These are phyloP conservation scores for Gobionotothen gibberifrons DNA, from an alignment of 2,797 vertebrate genomes.

Conservation along the genomic window DNA sequence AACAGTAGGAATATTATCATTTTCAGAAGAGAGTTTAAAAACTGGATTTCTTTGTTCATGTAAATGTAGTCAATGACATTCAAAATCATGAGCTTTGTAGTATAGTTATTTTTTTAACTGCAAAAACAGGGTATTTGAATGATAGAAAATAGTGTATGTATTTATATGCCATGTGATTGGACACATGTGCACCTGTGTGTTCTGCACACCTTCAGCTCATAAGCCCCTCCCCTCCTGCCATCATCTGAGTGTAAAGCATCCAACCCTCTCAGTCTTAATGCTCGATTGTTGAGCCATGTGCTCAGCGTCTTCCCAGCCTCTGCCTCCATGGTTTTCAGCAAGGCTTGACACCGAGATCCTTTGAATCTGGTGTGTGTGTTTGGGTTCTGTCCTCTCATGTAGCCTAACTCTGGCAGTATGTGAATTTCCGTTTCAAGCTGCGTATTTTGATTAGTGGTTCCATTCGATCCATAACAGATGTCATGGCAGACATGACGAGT, in stretches of 20 bases:
- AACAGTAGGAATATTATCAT: too few species aligned
- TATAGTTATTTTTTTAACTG: not conserved
- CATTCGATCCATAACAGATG: constrained; percentile 13
- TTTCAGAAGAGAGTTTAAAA: not conserved
- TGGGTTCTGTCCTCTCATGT: not conserved
- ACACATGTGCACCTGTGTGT: constrained; percentile 1
- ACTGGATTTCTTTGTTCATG: too few species aligned
- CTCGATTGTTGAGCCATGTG: not conserved
- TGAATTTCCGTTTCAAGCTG: constrained; percentile 14
- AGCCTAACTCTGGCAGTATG: not conserved
- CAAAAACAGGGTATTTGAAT: not conserved
- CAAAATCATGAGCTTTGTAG: not conserved
- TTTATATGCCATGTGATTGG: not conserved
- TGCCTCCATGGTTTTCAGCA: not conserved
- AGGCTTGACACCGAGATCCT: not conserved
- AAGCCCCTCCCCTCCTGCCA: not conserved
- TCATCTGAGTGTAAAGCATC: constrained; percentile 8
- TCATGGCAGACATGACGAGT: constrained; percentile 17
- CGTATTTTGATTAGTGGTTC: constrained; percentile 26
- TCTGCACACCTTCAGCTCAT: constrained; percentile 18
- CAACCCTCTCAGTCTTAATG: not conserved
- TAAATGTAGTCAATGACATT: not conserved
- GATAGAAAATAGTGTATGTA: not conserved
- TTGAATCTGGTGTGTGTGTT: not conserved
- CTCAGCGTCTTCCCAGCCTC: not conserved